Percentiles rank a stretch among this genome's conserved stretches.
phyloP scores from a whole-genome alignment of 2,888 invertebrate species.

The Diloba caeruleocephala region DNA sequence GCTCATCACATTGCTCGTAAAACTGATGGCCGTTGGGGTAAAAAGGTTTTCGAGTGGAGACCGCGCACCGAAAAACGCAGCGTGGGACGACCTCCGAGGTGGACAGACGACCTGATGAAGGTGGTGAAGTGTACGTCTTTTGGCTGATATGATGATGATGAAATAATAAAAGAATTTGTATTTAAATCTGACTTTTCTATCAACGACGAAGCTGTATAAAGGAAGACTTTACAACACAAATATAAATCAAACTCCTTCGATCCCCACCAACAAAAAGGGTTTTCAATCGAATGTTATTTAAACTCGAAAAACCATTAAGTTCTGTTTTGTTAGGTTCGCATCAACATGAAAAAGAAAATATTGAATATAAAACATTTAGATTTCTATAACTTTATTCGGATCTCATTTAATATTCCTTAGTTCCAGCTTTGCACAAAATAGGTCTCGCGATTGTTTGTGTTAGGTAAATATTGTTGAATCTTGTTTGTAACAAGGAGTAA shows the following conservation, averaged over 20 bases:
- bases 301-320: neutral
- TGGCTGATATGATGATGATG: too few relatives aligned
- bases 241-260: neutral
- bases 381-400: conserved; percentile 34
- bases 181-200: neutral
- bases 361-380: conserved; percentile 36
- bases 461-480: conserved; percentile 43
- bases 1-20: too few relatives aligned
- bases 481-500: conserved; percentile 46
- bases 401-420: conserved; percentile 41
- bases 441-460: conserved; percentile 29
- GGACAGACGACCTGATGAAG: too few relatives aligned
- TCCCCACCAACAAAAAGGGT: conserved; percentile 11
- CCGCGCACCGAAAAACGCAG: too few relatives aligned
- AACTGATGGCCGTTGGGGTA: too few relatives aligned
- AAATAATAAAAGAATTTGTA: too few relatives aligned
- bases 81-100: too few relatives aligned
- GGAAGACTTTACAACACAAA: neutral
- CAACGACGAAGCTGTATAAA: neutral
- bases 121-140: too few relatives aligned
- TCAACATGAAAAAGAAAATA: conserved; percentile 37
- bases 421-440: conserved; percentile 26
- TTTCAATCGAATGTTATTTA: conserved; percentile 6
- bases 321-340: conserved; percentile 9
- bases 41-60: too few relatives aligned